Evolutionary conservation across 2,113 vertebrate genomes (phyloP).

Genomic region (Rafetus swinhoei): DNA sequence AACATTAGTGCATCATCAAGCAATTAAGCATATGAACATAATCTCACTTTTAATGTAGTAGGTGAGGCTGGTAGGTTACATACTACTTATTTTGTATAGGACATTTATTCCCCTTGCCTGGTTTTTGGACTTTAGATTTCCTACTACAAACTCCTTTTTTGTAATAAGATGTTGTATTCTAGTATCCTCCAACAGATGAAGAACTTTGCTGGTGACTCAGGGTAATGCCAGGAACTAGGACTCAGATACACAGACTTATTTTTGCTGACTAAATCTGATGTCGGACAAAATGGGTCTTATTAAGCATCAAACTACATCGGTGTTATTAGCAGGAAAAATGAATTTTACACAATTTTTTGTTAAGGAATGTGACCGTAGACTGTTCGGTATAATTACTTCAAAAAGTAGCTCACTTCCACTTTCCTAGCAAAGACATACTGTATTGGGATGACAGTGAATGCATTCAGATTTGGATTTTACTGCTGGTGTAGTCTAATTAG

Average conservation of each 20-base stretch:
- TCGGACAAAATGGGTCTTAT: not conserved
- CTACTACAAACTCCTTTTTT: not conserved
- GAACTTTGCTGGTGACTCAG: not conserved
- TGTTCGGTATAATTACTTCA: not conserved
- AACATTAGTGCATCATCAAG: too few species aligned
- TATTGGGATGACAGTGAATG: not conserved
- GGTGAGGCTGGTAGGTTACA: not conserved
- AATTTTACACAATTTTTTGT: not conserved
- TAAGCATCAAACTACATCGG: not conserved
- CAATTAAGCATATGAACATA: not conserved
- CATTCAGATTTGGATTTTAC: slow-evolving; percentile 13
- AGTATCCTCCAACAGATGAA: not conserved
- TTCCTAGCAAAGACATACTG: not conserved
- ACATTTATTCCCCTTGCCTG: not conserved
- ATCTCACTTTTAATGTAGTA: not conserved
- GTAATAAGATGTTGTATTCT: not conserved
- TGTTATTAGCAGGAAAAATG: not conserved
- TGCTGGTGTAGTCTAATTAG: not conserved
- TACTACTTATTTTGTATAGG: not conserved
- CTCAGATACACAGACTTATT: too few species aligned
- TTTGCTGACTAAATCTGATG: not conserved
- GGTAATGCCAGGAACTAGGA: not conserved
- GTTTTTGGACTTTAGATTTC: rapidly evolving
- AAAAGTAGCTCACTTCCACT: not conserved
- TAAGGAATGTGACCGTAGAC: not conserved